Evolutionary conservation across 1,140 invertebrate species (phyloP), one percentile per base, ranked within the genome.

Genomic region (Dysdera silvatica): DNA sequence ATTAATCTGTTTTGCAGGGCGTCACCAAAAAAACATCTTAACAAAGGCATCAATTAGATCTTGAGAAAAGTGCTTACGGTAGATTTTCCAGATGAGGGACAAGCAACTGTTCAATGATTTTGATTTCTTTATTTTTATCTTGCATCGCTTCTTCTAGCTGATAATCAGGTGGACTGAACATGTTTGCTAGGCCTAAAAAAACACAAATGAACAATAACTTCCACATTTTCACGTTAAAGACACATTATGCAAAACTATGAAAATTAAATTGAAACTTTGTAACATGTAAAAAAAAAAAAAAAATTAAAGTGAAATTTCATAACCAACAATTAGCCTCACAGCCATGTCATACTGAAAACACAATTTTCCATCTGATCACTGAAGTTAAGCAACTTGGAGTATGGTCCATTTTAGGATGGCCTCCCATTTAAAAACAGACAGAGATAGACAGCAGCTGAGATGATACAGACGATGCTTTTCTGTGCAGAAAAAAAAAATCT

Each of bases 141-240:
- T 85, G 82, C 68, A 85, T 84, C 61, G 87, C 87, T 72, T 89
- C 85, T 65, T 86, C 82, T 4, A 97, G 78, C 62, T 87, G 83
- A 43, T 82, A 77, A 74, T 93, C 90, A n/a, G 84, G 81, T 3
- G 91, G 89, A 16, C 91, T 92, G 79, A 91, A 96, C 52, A 96
- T 83, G 35, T 85, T 87, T 12, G 87, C 89, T 49, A 95, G 78
- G n/a, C 93, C 94, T 79, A 53, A 57, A 31, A 29, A 10, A 41
- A 43, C 20, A 5, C 4, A 41, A 41, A 5, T 41, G 29, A 6
- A 35, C 31, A 49, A 49, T 6, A 49, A 26, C 2, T 49, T 29
- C 4, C 3, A 49, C 26, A 49, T 28, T 12, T 2, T 32, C 23
- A 3, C 31, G 23, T 28, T n/a, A 10, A 45, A 49, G 26, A 47